A percentile compares a stretch with the other conserved stretches of the same genome.
Conservation (phyloP, 1,140 invertebrate species). For the Lasioglossum baleicum region DNA sequence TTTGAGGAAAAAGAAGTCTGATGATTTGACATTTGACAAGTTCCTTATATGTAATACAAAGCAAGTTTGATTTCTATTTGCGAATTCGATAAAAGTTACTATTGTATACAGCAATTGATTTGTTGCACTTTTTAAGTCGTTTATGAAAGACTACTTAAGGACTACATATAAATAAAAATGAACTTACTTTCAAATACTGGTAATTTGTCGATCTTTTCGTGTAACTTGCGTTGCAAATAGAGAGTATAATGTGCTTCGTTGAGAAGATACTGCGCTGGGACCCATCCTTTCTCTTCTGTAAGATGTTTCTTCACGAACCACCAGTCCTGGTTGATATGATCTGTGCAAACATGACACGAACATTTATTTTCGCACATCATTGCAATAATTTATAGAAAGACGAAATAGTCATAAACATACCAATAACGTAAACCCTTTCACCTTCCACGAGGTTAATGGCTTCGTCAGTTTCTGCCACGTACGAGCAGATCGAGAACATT, state of each 20-base stretch:
- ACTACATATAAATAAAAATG: not conserved
- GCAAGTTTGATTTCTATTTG: no score
- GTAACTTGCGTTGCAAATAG: constrained; percentile 92
- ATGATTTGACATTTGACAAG: no score
- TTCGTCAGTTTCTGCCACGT: constrained; percentile 92
- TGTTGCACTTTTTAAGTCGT: no score
- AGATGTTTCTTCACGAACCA: constrained; percentile 95
- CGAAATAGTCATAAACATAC: constrained; percentile 76
- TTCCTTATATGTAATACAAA: no score
- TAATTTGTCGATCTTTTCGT: constrained; percentile 94
- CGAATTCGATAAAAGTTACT: no score
- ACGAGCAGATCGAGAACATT: constrained; percentile 91
- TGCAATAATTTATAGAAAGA: not conserved
- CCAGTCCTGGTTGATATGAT: constrained; percentile 90
- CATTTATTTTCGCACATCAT: constrained; percentile 2
- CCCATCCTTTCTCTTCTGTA: constrained; percentile 94
- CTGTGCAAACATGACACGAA: constrained; percentile 69
- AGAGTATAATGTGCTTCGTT: constrained; percentile 89
- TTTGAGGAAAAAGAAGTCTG: no score
- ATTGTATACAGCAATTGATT: no score
- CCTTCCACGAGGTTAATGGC: constrained; percentile 94
- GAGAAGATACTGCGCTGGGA: constrained; percentile 93
- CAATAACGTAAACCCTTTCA: constrained; percentile 91
- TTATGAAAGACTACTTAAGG: not conserved
- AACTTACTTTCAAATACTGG: constrained; percentile 94